Conservation (phyloP, 2,797 vertebrate genomes). For the Cynodonichthys magdalenae region DNA sequence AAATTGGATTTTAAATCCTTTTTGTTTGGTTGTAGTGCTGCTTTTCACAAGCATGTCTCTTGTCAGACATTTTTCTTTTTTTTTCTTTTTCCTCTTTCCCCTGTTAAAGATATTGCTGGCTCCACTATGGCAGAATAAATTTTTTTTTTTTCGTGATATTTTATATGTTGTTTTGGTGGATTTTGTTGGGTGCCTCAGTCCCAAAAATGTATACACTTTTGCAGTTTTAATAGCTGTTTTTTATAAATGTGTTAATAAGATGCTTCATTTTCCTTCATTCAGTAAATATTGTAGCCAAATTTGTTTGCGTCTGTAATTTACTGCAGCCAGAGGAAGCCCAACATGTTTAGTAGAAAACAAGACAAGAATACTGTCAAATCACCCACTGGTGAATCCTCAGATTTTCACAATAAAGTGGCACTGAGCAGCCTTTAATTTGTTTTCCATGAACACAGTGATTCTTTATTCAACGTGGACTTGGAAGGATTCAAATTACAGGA, state of each 20-base stretch:
- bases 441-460: not conserved
- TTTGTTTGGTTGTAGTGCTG: constrained; percentile 9
- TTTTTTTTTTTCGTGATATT: not conserved
- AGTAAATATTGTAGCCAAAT: not conserved
- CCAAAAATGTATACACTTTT: no score
- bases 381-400: no score
- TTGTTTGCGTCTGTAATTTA: not conserved
- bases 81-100: no score
- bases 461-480: constrained; percentile 8
- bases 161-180: not conserved
- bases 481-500: constrained; percentile 13
- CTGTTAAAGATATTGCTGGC: not conserved
- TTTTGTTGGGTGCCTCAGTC: no score
- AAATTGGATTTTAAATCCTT: constrained; percentile 27
- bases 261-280: not conserved
- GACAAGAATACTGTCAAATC: not conserved
- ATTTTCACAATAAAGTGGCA: not conserved
- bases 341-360: not conserved
- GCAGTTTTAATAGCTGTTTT: not conserved
- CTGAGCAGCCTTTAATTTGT: constrained; percentile 1
- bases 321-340: not conserved
- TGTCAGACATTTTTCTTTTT: not conserved
- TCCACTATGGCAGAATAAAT: constrained; percentile 4
- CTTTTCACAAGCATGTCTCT: not conserved
- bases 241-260: not conserved